Evolutionary conservation across 2,888 invertebrate species (phyloP), one percentile per base, ranked within the genome.

Genomic region (Mongoloraphidia duomilia): DNA sequence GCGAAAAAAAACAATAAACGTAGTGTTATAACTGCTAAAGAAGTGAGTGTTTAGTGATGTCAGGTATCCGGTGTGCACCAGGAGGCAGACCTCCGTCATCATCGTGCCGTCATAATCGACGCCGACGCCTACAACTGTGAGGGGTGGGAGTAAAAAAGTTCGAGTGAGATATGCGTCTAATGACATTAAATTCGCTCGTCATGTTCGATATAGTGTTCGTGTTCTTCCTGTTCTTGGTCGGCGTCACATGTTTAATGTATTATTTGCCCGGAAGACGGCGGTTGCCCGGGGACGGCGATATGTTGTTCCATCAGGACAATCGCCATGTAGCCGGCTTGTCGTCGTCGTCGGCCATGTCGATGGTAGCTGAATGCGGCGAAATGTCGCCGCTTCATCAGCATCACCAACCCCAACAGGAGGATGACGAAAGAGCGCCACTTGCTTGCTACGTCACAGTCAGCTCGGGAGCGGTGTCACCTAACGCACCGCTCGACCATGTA

Each of bases 141-240:
- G 33, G 9, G 12, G 42, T 42, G 42, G 9, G 10, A 9, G 10
- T 9, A 13, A 6, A 12, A 11, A 12, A 17, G 17, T 13, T 42
- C 46, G 40, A 75, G 76, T 74, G 74, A 26, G 26, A 26, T 26
- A 86, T 87, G 86, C 84, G 84, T 79, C 76, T 86, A 66, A 78
- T 85, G 79, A 84, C 84, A 77, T 77, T 85, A 72, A 86, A 86
- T 73, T 85, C 85, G 64, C 77, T 87, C 69, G 80, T 86, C 75
- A 85, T 86, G 84, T 87, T 87, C 76, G 85, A 87, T 73, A 80
- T 85, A 69, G 85, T 86, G 71, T 87, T 87, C 75, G 77, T 85
- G 72, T 86, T 86, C 71, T 86, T 87, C 74, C 74, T 87, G 66
- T 86, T 87, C 72, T 79, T 87, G 66, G 81, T 86, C 63, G 85